Percentiles rank a stretch among this genome's conserved stretches.
Conservation (phyloP, 1,140 invertebrate species). For the Helicoverpa zea region DNA sequence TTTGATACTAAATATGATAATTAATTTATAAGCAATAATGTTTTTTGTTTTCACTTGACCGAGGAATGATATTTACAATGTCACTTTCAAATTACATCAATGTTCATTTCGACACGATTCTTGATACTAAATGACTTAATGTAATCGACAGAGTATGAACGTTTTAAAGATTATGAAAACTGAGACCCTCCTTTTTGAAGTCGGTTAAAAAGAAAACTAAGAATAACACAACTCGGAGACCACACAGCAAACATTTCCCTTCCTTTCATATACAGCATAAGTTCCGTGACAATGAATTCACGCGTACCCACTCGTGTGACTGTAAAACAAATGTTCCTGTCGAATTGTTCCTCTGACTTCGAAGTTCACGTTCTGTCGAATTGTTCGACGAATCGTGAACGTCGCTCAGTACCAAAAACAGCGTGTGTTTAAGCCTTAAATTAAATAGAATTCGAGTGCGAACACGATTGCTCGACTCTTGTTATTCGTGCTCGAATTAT, state of each 20-base stretch:
- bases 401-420: slow-evolving; percentile 11
- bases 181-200: neutral
- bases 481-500: slow-evolving; percentile 44
- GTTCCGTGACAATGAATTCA: slow-evolving; percentile 11
- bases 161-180: neutral
- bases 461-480: slow-evolving; percentile 10
- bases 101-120: no score
- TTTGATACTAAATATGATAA: no score
- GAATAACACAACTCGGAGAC: neutral
- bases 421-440: slow-evolving; percentile 3
- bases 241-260: neutral
- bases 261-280: neutral
- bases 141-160: no score
- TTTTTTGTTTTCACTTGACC: no score
- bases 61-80: no score
- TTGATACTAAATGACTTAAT: no score
- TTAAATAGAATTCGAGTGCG: slow-evolving; percentile 27
- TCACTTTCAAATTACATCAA: no score
- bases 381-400: neutral
- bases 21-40: no score
- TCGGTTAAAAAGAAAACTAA: neutral
- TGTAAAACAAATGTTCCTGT: slow-evolving; percentile 17
- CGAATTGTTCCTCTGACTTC: no score
- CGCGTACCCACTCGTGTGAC: slow-evolving; percentile 11
- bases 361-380: no score